These are phyloP conservation scores for Drosophila busckii DNA, from an alignment of 1,140 invertebrate genomes.

Conservation along the genomic window DNA sequence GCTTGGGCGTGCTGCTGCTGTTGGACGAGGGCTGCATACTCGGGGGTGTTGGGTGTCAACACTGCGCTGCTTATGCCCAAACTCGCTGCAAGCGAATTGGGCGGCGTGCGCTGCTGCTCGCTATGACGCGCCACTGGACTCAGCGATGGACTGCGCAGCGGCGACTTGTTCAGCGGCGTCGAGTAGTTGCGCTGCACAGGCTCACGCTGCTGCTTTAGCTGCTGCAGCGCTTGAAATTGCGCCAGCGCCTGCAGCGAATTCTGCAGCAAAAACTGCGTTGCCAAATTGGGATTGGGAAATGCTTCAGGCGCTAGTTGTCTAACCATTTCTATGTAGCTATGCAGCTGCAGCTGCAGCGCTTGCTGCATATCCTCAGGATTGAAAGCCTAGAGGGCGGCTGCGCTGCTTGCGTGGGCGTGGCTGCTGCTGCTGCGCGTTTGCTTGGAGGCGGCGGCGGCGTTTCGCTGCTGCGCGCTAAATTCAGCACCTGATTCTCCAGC, in stretches of 20 bases:
- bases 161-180: constrained; percentile 76
- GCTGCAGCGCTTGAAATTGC: constrained; percentile 88
- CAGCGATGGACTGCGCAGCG: constrained; percentile 81
- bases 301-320: constrained; percentile 61
- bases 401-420: constrained; percentile 1
- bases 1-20: constrained; percentile 44
- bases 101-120: constrained; percentile 78
- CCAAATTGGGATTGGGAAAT: constrained; percentile 62
- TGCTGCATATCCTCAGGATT: constrained; percentile 67
- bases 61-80: constrained; percentile 75
- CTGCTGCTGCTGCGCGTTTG: constrained; percentile 1
- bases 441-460: constrained; percentile 34
- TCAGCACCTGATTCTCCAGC: constrained; percentile 55
- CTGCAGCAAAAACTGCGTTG: constrained; percentile 68
- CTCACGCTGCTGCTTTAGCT: constrained; percentile 84
- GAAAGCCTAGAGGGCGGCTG: constrained; percentile 40
- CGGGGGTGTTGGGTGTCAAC: constrained; percentile 81
- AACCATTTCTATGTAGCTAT: constrained; percentile 77
- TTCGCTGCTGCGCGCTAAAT: constrained; percentile 42
- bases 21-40: constrained; percentile 76
- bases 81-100: constrained; percentile 54
- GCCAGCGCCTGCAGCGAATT: constrained; percentile 84
- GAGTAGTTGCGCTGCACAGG: constrained; percentile 55
- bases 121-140: constrained; percentile 69
- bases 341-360: constrained; percentile 72